Percentiles rank a stretch among this genome's conserved stretches.
Conservation (phyloP, 1,140 invertebrate genomes). For the Leptinotarsa undecemlineata region DNA sequence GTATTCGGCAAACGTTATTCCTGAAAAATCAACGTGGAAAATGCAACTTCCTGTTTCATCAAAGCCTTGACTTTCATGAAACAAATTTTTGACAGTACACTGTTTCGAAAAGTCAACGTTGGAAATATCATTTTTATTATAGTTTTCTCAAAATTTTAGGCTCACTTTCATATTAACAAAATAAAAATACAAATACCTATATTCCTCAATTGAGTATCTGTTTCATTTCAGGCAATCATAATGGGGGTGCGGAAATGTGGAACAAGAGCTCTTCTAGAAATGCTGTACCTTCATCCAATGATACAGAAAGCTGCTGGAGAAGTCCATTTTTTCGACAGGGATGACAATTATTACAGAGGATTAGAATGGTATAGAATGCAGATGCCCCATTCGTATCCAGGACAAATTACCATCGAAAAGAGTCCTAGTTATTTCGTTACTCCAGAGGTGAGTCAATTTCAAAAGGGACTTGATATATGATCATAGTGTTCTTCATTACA, state of each 20-base stretch:
- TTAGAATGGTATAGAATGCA: constrained; percentile 90
- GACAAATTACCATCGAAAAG: constrained; percentile 95
- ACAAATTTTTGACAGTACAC: too few relatives aligned
- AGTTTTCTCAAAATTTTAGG: background rate
- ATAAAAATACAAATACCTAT: background rate
- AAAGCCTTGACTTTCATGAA: too few relatives aligned
- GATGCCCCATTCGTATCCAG: constrained; percentile 88
- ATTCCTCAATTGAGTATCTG: background rate
- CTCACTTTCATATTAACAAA: too few relatives aligned
- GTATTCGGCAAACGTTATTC: too few relatives aligned
- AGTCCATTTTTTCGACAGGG: constrained; percentile 92
- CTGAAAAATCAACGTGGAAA: too few relatives aligned
- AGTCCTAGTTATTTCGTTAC: constrained; percentile 97
- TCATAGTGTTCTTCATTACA: too few relatives aligned
- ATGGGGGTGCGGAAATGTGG: constrained; percentile 92
- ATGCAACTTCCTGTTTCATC: too few relatives aligned
- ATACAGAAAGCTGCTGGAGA: constrained; percentile 91
- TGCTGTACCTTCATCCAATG: constrained; percentile 90
- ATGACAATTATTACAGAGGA: constrained; percentile 87
- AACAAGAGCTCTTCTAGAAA: constrained; percentile 89
- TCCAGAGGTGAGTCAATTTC: constrained; percentile 71
- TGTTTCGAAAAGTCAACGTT: too few relatives aligned
- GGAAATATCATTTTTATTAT: background rate
- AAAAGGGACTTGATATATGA: too few relatives aligned
- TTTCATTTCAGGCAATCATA: constrained; percentile 75